Percentiles rank a stretch among this genome's conserved stretches.
Evolutionary conservation across 2,113 vertebrate genomes (phyloP).

Genomic region (Tauraco erythrolophus): DNA sequence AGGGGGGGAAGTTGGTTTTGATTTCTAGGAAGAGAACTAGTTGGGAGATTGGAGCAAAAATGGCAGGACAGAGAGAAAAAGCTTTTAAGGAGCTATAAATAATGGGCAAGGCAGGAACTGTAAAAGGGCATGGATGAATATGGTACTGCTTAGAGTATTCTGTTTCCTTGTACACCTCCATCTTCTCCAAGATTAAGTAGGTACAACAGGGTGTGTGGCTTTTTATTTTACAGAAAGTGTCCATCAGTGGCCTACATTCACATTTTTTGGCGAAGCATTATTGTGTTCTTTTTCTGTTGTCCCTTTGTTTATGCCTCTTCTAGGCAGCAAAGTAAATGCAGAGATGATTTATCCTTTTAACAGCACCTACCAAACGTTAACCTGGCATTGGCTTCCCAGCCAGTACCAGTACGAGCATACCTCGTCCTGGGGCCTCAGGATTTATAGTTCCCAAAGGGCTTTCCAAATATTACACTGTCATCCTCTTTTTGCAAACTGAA

Average conservation of each 20-base stretch:
- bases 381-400: neutral
- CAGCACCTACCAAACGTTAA: neutral
- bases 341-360: neutral
- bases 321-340: neutral
- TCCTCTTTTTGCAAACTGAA: neutral
- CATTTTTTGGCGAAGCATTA: neutral
- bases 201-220: neutral
- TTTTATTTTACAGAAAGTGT: neutral
- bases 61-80: neutral
- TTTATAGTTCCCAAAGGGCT: neutral
- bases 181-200: neutral
- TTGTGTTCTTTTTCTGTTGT: neutral
- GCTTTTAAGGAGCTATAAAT: neutral
- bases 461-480: fast-evolving
- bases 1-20: neutral
- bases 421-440: neutral
- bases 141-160: neutral
- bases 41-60: neutral
- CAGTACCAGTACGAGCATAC: neutral
- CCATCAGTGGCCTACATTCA: neutral
- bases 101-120: neutral
- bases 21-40: neutral
- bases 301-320: neutral
- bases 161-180: neutral
- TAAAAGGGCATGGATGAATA: neutral